These are phyloP conservation scores for Euwallacea similis DNA, from an alignment of 1,140 invertebrate genomes.

Conservation along the genomic window DNA sequence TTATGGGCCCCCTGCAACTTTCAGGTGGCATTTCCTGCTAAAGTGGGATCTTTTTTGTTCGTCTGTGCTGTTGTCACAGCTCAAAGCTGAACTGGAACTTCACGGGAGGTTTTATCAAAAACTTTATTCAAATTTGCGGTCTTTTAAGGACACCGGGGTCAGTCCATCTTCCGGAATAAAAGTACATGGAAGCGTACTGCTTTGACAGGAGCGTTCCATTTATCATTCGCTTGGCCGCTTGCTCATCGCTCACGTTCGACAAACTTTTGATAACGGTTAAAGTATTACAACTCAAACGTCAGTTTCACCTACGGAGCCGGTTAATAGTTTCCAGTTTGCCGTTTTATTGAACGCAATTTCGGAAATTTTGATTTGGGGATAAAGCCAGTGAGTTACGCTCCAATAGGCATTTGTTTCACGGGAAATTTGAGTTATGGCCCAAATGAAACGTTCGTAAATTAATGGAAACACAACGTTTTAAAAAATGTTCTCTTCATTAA, in stretches of 20 bases:
- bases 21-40: too few relatives aligned
- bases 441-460: too few relatives aligned
- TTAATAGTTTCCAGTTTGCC: constrained; percentile 14
- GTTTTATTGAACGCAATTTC: constrained; percentile 11
- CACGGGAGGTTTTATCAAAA: constrained; percentile 22
- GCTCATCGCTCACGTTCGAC: constrained; percentile 48
- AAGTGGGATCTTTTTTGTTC: too few relatives aligned
- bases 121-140: constrained; percentile 38
- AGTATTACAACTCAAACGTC: constrained; percentile 49
- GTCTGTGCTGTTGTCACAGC: too few relatives aligned
- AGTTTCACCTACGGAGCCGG: constrained; percentile 44
- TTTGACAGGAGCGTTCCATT: constrained; percentile 45
- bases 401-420: too few relatives aligned
- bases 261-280: constrained; percentile 51
- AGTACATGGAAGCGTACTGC: constrained; percentile 28
- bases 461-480: too few relatives aligned
- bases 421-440: too few relatives aligned
- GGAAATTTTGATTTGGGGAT: not conserved
- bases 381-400: too few relatives aligned
- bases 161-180: constrained; percentile 35
- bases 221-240: constrained; percentile 43
- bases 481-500: too few relatives aligned
- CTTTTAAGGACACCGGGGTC: constrained; percentile 34
- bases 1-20: too few relatives aligned
- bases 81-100: not conserved